phyloP scores from a whole-genome alignment of 2,888 invertebrate species.

The Dryocosmus kuriphilus region DNA sequence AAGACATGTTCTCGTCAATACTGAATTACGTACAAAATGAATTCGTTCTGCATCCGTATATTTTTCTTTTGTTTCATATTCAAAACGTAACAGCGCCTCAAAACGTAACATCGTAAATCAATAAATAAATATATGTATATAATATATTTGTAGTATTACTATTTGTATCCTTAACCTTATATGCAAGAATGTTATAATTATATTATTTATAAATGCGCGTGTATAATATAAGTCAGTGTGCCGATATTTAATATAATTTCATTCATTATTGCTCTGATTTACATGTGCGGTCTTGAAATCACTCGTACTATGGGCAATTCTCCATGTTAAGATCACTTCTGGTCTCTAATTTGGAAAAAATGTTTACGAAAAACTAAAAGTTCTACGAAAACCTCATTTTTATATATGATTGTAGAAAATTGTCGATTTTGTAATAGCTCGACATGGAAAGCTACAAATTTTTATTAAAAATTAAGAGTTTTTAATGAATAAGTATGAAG shows the following conservation, averaged over 20 bases:
- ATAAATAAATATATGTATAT: constrained; percentile 70
- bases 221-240: constrained; percentile 48
- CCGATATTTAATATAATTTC: constrained; percentile 43
- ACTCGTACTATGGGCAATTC: not conserved
- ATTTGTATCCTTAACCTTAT: constrained; percentile 41
- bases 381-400: too few relatives aligned
- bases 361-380: too few relatives aligned
- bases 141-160: constrained; percentile 55
- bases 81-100: constrained; percentile 73
- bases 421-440: too few relatives aligned
- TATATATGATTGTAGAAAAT: too few relatives aligned
- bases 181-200: constrained; percentile 33
- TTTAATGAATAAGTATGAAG: too few relatives aligned
- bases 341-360: too few relatives aligned
- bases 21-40: constrained; percentile 50
- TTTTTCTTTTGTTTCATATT: constrained; percentile 55
- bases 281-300: constrained; percentile 52
- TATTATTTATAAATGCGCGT: constrained; percentile 43
- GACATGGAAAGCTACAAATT: too few relatives aligned
- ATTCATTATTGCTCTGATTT: constrained; percentile 65
- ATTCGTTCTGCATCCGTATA: constrained; percentile 62
- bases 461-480: too few relatives aligned
- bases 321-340: not conserved
- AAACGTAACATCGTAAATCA: constrained; percentile 73
- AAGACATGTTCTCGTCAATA: not conserved